Evolutionary conservation across 2,888 invertebrate genomes (phyloP), one percentile per base, ranked within the genome.

Genomic region (Cheilosia grossa): DNA sequence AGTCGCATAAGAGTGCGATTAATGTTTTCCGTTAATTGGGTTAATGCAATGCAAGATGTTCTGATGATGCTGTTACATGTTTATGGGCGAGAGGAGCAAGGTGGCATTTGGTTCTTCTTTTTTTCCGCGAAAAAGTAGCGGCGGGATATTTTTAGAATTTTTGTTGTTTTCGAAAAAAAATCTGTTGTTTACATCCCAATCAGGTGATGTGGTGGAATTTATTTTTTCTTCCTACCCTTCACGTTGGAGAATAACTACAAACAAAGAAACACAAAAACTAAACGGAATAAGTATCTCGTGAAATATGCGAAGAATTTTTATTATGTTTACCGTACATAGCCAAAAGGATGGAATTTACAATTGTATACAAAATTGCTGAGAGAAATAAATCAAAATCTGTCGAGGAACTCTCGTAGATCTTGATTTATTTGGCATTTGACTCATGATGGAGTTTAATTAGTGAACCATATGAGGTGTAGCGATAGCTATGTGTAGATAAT

Each of bases 11-110:
- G 27, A 66, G 27, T 72, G 58, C 72, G 51, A 79, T 66, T 72
- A 79, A 72, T 72, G 33, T 33, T 64, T 30, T 58, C 59, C 64
- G 63, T 44, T 72, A 79, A 72, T 66, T 79, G 72, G 72, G 72
- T 79, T 79, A 79, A 64, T 44, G 44, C 42, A 66, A 9, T 72
- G 24, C 19, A 24, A 15, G 63, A 51, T 42, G 49, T 51, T 21
- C 24, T 37, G 40, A 5, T 59, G 33, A 53, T 54, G 51, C 19
- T 47, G 19, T 58, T 27, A 9, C 51, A 53, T 54, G 42, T 10
- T 47, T 19, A 51, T 27, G 13, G 42, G 63, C 33, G 3, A n/a
- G 59, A 49, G 37, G 40, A 19, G 66, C 21, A 10, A 44, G n/a
- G 15, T 51, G 24, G 54, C 44, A 54, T 63, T 53, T 33, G 9